Base-by-base conservation (phyloP, 2,797 vertebrate species). In the Lycodopsis pacificus region DNA sequence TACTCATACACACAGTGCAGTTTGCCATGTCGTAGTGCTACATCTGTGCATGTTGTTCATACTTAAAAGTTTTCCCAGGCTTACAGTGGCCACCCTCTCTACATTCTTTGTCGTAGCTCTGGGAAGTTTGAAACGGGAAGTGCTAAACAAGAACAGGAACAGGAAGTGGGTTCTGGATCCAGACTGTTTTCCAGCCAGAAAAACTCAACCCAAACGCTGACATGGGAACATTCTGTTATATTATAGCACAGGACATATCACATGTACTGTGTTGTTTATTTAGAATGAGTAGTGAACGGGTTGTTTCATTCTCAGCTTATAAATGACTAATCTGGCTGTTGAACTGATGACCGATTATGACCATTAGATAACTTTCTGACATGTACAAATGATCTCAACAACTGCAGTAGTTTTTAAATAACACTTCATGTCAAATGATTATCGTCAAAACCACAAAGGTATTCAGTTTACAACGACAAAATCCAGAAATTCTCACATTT, bases 131-230 rank as follows among this genome's bases (percentile, higher is more conserved):
- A 85, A 89, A 83, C 65, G 80, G 87, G 83, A 93, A 90, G 73
- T 78, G 76, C 30, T 85, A 90, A 89, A 93, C 88, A 81, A 91
- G 91, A 87, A 87, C 80, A 90, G 90, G 90, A 91, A 89, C 73
- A 86, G 90, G 90, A 93, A 91, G 79, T 72, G 69, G 64, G 81
- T 87, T 86, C 73, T 81, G 32, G 12, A 81, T 83, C 63, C 53
- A 85, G 51, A 75, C 42, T 61, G 66, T 80, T 92, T 86, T 68
- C 72, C 63, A 76, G 67, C 27, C 46, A 69, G 68, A 85, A 81
- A 66, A 84, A 70, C 63, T 65, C 42, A 77, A 71, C 61, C 51
- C 64, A 68, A 73, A 48, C 1, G 5, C 72, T 56, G 42, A 79
- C 34, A 64, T 72, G 56, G 66, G 73, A 82, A 84, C 74, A 72